These are phyloP conservation scores for Uromys caudimaculatus DNA, from an alignment of 2,797 vertebrate species.

Conservation along the genomic window DNA sequence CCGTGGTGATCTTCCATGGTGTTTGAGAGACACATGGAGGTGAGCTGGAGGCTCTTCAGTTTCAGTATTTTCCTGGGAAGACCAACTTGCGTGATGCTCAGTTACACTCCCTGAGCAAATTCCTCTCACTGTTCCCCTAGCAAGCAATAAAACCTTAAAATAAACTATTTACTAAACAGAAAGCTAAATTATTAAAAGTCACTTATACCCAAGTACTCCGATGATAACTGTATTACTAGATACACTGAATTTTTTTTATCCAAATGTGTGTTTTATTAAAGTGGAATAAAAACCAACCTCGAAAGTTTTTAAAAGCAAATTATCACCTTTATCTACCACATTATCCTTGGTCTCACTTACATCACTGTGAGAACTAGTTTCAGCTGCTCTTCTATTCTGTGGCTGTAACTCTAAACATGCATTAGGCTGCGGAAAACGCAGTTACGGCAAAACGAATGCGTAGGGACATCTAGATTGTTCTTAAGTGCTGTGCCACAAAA, in stretches of 20 bases:
- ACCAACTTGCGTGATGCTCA: background rate
- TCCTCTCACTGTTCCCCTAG: conserved; percentile 2
- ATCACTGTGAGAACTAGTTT: conserved; percentile 30
- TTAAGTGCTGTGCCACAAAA: background rate
- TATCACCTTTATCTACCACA: conserved; percentile 17
- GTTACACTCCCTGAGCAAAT: background rate
- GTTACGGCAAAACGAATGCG: background rate
- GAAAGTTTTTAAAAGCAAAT: conserved; percentile 20
- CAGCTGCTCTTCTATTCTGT: background rate
- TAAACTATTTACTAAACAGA: conserved; percentile 65
- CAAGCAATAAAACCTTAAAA: conserved; percentile 63
- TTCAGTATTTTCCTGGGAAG: background rate
- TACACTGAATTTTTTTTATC: conserved; percentile 58
- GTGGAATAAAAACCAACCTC: background rate
- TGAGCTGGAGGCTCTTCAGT: background rate
- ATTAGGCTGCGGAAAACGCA: background rate
- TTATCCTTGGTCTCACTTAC: conserved; percentile 33
- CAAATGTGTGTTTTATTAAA: conserved; percentile 59
- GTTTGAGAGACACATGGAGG: background rate
- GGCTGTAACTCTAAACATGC: background rate
- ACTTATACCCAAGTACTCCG: conserved; percentile 14
- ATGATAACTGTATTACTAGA: conserved; percentile 41
- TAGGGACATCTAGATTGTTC: background rate
- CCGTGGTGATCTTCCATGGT: background rate
- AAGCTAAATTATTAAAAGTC: conserved; percentile 65